Percentiles rank a stretch among this genome's conserved stretches.
These are phyloP conservation scores for Apostichopus japonicus DNA, from an alignment of 35 echinoderm and acorn worm genomes.

Conservation along the genomic window DNA sequence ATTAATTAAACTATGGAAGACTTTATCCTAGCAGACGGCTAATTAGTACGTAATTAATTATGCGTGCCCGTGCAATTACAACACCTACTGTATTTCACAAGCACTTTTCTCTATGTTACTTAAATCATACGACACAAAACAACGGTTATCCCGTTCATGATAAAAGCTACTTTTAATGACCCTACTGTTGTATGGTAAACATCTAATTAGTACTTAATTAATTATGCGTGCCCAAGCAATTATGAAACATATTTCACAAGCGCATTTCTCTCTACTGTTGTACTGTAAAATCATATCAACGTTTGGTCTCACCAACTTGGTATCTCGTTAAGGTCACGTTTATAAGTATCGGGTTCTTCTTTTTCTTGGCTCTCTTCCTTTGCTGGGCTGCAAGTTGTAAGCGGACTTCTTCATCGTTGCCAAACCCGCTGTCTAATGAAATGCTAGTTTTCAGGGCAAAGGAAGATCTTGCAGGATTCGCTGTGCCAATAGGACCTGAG, in stretches of 20 bases:
- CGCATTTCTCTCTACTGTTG: background rate
- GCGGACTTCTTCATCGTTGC: slow-evolving; percentile 63
- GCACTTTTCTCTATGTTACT: too few species aligned
- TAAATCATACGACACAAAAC: too few species aligned
- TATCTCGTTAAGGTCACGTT: slow-evolving; percentile 83
- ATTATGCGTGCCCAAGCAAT: background rate
- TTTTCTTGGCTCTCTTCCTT: slow-evolving; percentile 70
- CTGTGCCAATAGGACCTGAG: slow-evolving; percentile 42
- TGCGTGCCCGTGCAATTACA: too few species aligned
- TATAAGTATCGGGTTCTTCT: slow-evolving; percentile 64
- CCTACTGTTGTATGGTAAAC: too few species aligned
- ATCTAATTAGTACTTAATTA: too few species aligned
- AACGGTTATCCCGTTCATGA: too few species aligned
- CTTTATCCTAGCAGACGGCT: too few species aligned
- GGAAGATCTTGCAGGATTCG: slow-evolving; percentile 48
- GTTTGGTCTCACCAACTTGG: slow-evolving; percentile 71
- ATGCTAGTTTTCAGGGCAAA: slow-evolving; percentile 49
- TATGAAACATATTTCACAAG: background rate
- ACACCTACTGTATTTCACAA: too few species aligned
- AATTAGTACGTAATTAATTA: too few species aligned
- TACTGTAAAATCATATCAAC: background rate
- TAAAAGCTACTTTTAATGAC: too few species aligned
- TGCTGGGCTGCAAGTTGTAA: slow-evolving; percentile 23
- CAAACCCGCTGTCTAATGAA: slow-evolving; percentile 48
- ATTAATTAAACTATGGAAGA: too few species aligned